Conservation (phyloP, 2,888 invertebrate genomes). For the Halocaridina rubra region DNA sequence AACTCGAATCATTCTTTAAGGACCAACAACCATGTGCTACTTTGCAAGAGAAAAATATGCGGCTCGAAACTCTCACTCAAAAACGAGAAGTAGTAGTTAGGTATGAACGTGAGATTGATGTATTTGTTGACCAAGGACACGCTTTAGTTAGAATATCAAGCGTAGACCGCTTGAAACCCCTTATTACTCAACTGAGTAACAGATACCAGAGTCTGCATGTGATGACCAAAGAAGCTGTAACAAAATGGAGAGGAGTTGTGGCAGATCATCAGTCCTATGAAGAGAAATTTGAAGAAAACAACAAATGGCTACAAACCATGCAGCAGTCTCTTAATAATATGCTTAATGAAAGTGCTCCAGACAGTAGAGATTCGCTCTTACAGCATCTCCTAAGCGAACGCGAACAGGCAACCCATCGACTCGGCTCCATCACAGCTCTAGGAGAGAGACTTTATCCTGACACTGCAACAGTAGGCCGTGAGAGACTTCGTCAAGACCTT, state of each 20-base stretch:
- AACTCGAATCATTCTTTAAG: slow-evolving; percentile 84
- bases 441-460: slow-evolving; percentile 93
- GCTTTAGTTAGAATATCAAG: slow-evolving; percentile 84
- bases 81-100: slow-evolving; percentile 81
- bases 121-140: slow-evolving; percentile 90
- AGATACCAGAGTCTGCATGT: slow-evolving; percentile 84
- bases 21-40: slow-evolving; percentile 87
- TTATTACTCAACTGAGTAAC: slow-evolving; percentile 89
- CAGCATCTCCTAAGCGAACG: slow-evolving; percentile 75
- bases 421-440: slow-evolving; percentile 79
- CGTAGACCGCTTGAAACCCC: slow-evolving; percentile 85
- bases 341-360: slow-evolving; percentile 72
- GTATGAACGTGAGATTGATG: slow-evolving; percentile 87
- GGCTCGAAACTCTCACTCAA: slow-evolving; percentile 79
- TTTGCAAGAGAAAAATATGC: slow-evolving; percentile 82
- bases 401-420: slow-evolving; percentile 84
- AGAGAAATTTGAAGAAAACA: slow-evolving; percentile 80
- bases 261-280: slow-evolving; percentile 85
- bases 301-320: slow-evolving; percentile 77
- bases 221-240: slow-evolving; percentile 77
- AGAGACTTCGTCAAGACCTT: slow-evolving; percentile 86
- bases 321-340: slow-evolving; percentile 74
- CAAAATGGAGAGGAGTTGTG: slow-evolving; percentile 84
- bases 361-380: slow-evolving; percentile 68
- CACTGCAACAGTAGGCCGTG: slow-evolving; percentile 91